Evolutionary conservation across 2,113 vertebrate species (phyloP).

Genomic region (Gyps fulvus): DNA sequence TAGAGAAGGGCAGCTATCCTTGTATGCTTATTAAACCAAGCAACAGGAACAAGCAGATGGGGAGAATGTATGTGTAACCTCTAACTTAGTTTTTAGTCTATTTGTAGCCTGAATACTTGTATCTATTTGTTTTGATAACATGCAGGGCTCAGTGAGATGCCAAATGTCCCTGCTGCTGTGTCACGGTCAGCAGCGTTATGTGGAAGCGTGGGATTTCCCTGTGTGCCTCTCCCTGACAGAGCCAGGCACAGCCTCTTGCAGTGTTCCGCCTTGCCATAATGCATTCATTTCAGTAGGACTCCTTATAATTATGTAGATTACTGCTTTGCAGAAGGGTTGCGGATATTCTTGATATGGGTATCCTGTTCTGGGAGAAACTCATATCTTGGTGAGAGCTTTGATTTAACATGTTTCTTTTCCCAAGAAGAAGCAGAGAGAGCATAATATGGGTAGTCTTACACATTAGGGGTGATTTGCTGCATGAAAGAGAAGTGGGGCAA

Average conservation of each 20-base stretch:
- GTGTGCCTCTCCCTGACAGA: neutral
- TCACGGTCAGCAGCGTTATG: neutral
- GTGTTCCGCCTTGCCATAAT: neutral
- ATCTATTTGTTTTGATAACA: neutral
- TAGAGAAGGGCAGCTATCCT: neutral
- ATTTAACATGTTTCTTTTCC: neutral
- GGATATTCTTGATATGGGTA: neutral
- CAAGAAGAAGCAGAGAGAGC: neutral
- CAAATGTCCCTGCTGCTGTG: neutral
- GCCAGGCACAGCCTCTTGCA: neutral
- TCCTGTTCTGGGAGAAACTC: neutral
- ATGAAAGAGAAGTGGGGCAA: neutral
- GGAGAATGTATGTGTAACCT: neutral
- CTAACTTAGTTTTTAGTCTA: neutral
- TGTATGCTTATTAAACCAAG: neutral
- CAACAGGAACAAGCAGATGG: neutral
- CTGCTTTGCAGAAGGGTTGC: neutral
- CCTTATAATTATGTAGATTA: neutral
- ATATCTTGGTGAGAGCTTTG: neutral
- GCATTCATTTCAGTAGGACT: neutral
- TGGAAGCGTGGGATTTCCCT: neutral
- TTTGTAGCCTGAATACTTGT: neutral
- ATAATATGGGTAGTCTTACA: neutral
- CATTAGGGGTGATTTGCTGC: neutral
- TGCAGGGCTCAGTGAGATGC: neutral